Base-by-base conservation (phyloP, 1,140 invertebrate species). In the Lucilia cuprina region DNA sequence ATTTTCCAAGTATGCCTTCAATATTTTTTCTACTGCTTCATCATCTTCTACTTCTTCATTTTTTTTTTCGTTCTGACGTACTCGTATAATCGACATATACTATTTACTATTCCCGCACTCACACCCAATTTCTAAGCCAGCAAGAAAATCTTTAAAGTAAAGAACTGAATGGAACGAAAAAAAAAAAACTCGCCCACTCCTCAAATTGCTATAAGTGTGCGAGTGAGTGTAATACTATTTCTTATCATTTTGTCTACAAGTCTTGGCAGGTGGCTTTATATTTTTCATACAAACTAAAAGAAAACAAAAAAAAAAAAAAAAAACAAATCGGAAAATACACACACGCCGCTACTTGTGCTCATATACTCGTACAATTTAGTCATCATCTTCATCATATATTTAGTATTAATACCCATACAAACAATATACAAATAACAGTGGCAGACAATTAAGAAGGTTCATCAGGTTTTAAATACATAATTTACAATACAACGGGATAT, bases 211-310 rank as follows among this genome's bases (percentile, higher is more conserved):
- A 21, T 70, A 8, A 19, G 65, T 25, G 17, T n/a, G 50, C 13
- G 13, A 17, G 55, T 60, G 55, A n/a, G 55, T 70, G n/a, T 70
- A 30, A 1, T 30, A 30, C 25, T 30, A 70, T 70, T 70, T 70
- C 19, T 70, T 55, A 55, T 70, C 65, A 19, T 70, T 65, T 19
- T 70, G 65, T 70, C 65, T 70, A 70, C 65, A 70, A 70, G 65
- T 70, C n/a, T 21, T 70, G 65, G 65, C 65, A 70, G 65, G 65
- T 70, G 65, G 65, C 65, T 70, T 70, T 70, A 70, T 70, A 19
- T 70, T 70, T 17, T 21, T 70, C 41, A 2, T 41, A 41, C 41
- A 41, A 41, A 41, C 41, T 8, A 60, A 17, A 60, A 7, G 41
- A n/a, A 12, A 60, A 60, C 55, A 60, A n/a, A 14, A 60, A 7